Evolutionary conservation across 2,113 vertebrate species (phyloP).

Genomic region (Clupea harengus): DNA sequence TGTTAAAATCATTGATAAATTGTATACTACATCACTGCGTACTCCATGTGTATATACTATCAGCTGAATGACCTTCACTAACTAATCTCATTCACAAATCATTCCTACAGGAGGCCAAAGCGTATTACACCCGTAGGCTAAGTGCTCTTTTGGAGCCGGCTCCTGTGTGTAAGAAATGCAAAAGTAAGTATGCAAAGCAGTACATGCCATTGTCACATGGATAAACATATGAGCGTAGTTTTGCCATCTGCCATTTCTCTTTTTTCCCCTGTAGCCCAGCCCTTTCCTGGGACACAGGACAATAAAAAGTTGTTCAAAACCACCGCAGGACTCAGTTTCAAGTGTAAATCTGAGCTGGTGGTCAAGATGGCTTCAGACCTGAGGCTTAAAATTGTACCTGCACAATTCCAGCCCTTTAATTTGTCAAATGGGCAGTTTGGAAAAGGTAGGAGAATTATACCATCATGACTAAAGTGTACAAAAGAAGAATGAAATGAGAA

Average conservation of each 20-base stretch:
- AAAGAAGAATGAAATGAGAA: not conserved
- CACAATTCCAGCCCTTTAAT: constrained; percentile 83
- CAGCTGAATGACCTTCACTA: not conserved
- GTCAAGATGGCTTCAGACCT: constrained; percentile 65
- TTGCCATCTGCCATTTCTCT: not conserved
- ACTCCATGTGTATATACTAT: not conserved
- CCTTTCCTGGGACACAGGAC: constrained; percentile 55
- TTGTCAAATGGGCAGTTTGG: constrained; percentile 69
- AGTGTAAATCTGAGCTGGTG: constrained; percentile 71
- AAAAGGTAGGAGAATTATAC: constrained; percentile 67
- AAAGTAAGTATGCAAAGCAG: constrained; percentile 53
- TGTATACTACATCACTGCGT: not conserved
- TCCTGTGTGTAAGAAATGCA: constrained; percentile 58
- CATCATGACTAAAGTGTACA: not conserved
- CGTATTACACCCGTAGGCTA: constrained; percentile 69
- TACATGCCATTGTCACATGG: not conserved
- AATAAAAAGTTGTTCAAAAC: constrained; percentile 69
- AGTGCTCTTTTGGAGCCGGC: constrained; percentile 56
- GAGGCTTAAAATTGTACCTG: constrained; percentile 67
- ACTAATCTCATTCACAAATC: not conserved
- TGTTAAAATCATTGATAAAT: not conserved
- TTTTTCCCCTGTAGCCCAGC: constrained; percentile 42
- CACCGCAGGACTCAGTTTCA: constrained; percentile 71
- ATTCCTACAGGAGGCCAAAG: constrained; percentile 68
- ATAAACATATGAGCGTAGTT: not conserved